Conservation (phyloP, 2,113 vertebrate genomes). For the Hystrix brachyura region DNA sequence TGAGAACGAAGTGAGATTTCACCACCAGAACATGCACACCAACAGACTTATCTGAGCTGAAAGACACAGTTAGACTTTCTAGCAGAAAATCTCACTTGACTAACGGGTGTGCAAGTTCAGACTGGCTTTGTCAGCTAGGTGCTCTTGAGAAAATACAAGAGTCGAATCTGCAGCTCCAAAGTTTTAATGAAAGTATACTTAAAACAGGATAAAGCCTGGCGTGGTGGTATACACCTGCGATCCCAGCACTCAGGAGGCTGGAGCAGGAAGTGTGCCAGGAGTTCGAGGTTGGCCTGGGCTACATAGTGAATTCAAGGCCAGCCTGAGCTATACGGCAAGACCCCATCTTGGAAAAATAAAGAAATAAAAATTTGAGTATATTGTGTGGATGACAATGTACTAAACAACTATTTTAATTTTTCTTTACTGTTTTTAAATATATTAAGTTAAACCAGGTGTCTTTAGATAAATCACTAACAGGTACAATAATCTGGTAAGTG, state of each 20-base stretch:
- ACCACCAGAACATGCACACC: not conserved
- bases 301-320: not conserved
- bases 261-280: not conserved
- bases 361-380: conserved; percentile 15
- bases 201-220: not conserved
- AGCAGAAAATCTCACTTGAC: not conserved
- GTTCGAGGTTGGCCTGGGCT: no score
- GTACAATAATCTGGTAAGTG: not conserved
- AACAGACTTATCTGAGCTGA: not conserved
- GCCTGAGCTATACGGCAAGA: not conserved
- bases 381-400: not conserved
- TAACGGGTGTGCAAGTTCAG: no score
- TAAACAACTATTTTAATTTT: conserved; percentile 16
- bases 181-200: not conserved
- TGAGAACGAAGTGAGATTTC: not conserved
- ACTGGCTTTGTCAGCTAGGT: not conserved
- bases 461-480: not conserved
- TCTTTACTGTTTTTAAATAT: conserved; percentile 12
- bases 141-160: not conserved
- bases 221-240: no score
- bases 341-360: not conserved
- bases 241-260: not conserved
- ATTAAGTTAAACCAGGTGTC: not conserved
- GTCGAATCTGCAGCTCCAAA: not conserved
- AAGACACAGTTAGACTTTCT: not conserved